phyloP scores from a whole-genome alignment of 2,113 vertebrate genomes.

The Riparia riparia region DNA sequence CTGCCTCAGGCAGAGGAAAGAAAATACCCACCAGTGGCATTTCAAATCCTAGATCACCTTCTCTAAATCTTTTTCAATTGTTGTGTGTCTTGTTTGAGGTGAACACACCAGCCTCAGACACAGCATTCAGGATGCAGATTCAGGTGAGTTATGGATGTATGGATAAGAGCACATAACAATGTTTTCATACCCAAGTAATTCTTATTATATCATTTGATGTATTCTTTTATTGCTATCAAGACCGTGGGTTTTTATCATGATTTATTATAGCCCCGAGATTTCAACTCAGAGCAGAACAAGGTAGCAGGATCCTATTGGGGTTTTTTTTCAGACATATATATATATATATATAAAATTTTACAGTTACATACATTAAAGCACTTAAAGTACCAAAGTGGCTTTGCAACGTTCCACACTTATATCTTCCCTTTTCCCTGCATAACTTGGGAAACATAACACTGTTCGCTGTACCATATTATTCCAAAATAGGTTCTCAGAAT shows the following conservation, averaged over 20 bases:
- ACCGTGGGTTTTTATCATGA: background rate
- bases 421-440: background rate
- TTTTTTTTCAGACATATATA: background rate
- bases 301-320: rapidly evolving
- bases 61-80: background rate
- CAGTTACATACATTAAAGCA: background rate
- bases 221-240: background rate
- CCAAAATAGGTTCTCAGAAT: background rate
- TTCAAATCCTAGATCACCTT: background rate
- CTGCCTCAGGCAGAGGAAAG: background rate
- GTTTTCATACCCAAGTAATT: background rate
- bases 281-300: background rate
- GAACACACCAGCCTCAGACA: background rate
- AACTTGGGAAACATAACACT: background rate
- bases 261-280: background rate
- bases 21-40: background rate
- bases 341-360: background rate
- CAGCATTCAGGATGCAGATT: background rate
- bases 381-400: background rate
- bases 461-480: background rate
- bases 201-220: background rate
- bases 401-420: background rate
- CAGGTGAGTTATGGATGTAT: background rate
- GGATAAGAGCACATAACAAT: background rate
- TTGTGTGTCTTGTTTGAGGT: background rate